Base-by-base conservation (phyloP, 2,888 invertebrate species). In the Corythucha ciliata region DNA sequence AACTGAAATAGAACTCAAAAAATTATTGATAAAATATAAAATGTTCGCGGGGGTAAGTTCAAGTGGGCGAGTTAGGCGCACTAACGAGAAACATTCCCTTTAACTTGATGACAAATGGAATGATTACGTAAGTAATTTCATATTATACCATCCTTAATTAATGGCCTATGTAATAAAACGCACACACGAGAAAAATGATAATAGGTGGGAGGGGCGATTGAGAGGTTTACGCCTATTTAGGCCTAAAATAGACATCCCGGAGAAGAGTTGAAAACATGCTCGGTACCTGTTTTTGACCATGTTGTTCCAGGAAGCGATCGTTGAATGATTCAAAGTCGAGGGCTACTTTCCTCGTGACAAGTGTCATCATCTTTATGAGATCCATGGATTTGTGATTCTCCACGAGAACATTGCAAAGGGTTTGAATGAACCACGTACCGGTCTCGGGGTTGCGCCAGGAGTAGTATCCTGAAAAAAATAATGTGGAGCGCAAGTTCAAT, bases 371-470 rank as follows among this genome's bases (percentile, higher is more conserved):
- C 22, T 74, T 72, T 54, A 80, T 63, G 5, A 85, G 66, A 64
- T 84, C 82, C 39, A 70, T 70, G 29, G 69, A 69, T 1, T 63
- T 60, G 6, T 70, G 70, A 53, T 68, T 61, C 4, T 67, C 64
- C 48, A 72, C 68, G 16, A 83, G 62, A 8, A 78, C 77, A 3
- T 70, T 62, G 60, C 78, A 79, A 34, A 85, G 65, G 3, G 78
- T 68, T 65, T 83, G 82, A 46, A 85, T 77, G 63, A 83, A 85
- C 80, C 81, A 83, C 1, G 82, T 79, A 2, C 83, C 83, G 20
- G 72, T 71, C 39, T 72, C 71, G 22, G 77, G 75, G 64, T 80
- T 80, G 4, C 82, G 69, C 73, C 79, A 82, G 1, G 82, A 80
- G 63, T 72, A 81, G 63, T 72, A 76, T 46, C 80, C 82, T 78